phyloP scores from a whole-genome alignment of 2,888 invertebrate species.

The Stenichneumon culpator region DNA sequence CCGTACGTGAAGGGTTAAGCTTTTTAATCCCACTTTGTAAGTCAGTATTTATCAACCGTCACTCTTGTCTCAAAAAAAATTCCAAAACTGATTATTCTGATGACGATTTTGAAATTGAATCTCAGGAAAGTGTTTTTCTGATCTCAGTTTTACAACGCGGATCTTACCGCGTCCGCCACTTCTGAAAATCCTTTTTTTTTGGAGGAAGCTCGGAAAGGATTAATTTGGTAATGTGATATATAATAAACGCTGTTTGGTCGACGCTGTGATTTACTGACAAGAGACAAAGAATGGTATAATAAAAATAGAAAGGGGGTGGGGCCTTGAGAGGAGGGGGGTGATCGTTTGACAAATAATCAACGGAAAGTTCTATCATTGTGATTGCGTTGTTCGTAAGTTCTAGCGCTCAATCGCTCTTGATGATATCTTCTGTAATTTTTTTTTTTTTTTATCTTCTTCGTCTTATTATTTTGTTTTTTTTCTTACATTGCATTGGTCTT shows the following conservation, averaged over 20 bases:
- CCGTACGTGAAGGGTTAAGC: too few species aligned
- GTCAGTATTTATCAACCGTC: too few species aligned
- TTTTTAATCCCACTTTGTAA: too few species aligned
- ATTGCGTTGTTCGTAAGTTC: slow-evolving; percentile 60
- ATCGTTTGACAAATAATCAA: slow-evolving; percentile 45
- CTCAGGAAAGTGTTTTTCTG: too few species aligned
- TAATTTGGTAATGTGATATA: slow-evolving; percentile 29
- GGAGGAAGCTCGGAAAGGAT: not conserved
- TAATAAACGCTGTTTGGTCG: slow-evolving; percentile 42
- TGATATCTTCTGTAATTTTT: slow-evolving; percentile 31
- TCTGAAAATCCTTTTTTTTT: not conserved
- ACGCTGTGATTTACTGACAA: slow-evolving; percentile 58
- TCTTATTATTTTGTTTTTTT: slow-evolving; percentile 22
- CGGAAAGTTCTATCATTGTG: slow-evolving; percentile 50
- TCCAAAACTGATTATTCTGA: too few species aligned
- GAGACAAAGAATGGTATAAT: slow-evolving; percentile 50
- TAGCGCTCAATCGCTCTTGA: slow-evolving; percentile 35
- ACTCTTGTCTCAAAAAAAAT: too few species aligned
- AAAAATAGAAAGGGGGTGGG: slow-evolving; percentile 52
- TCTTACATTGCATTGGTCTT: slow-evolving; percentile 68
- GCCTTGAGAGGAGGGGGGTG: slow-evolving; percentile 4
- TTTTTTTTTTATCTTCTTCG: slow-evolving; percentile 33
- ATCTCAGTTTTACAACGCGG: too few species aligned
- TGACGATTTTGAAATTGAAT: too few species aligned
- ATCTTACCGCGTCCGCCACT: too few species aligned